These are phyloP conservation scores for Gastracanthus pulcherrimus DNA, from an alignment of 2,888 invertebrate genomes.

Conservation along the genomic window DNA sequence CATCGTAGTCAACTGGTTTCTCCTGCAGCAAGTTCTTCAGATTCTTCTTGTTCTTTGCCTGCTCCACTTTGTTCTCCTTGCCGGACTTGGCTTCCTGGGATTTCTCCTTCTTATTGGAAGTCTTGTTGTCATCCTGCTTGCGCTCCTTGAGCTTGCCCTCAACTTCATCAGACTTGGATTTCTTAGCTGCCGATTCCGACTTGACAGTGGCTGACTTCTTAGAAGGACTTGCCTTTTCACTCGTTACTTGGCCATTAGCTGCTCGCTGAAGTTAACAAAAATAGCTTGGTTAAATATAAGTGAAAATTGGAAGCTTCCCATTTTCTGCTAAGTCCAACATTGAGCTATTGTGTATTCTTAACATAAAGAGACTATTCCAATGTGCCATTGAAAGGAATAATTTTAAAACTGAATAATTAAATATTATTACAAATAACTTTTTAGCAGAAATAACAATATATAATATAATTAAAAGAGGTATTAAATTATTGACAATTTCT, in stretches of 20 bases:
- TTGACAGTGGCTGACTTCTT: slow-evolving; percentile 78
- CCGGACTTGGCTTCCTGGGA: slow-evolving; percentile 66
- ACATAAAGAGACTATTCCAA: background rate
- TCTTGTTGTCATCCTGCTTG: slow-evolving; percentile 80
- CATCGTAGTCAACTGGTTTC: slow-evolving; percentile 86
- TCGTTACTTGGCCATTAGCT: slow-evolving; percentile 81
- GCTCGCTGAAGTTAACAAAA: slow-evolving; percentile 80
- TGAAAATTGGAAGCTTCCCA: slow-evolving; percentile 49
- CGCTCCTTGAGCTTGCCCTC: slow-evolving; percentile 78
- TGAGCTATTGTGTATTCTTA: slow-evolving; percentile 17
- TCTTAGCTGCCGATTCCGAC: slow-evolving; percentile 79
- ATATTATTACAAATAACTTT: too few relatives aligned
- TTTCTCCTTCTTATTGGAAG: slow-evolving; percentile 72
- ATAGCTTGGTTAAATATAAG: slow-evolving; percentile 49
- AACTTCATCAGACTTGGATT: slow-evolving; percentile 75
- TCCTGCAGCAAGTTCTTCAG: slow-evolving; percentile 80
- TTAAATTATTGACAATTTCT: too few relatives aligned
- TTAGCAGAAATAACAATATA: too few relatives aligned
- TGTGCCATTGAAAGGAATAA: background rate
- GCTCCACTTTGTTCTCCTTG: slow-evolving; percentile 80
- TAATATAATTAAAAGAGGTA: too few relatives aligned
- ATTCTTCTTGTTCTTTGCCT: slow-evolving; percentile 82
- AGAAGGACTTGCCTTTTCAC: slow-evolving; percentile 80
- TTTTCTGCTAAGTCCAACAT: slow-evolving; percentile 26
- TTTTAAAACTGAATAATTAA: background rate